Evolutionary conservation across 2,113 vertebrate species (phyloP), one percentile per base, ranked within the genome.

Genomic region (Choloepus hoffmanni): DNA sequence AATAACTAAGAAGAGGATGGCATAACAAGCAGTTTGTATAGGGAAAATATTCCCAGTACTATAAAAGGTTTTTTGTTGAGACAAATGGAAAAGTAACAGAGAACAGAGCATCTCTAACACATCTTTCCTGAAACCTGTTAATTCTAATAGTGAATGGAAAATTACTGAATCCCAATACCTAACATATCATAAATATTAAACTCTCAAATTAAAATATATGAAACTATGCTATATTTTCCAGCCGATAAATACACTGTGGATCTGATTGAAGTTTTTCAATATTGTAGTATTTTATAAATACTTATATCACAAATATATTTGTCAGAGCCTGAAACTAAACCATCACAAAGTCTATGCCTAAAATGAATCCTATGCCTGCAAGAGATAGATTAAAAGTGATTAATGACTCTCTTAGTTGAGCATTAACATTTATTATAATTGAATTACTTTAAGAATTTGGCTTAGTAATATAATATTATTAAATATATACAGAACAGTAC

Each of bases 371-470:
- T 90, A 14, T 92, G 96, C 67, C 95, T 97, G 92, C 45, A 89
- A 76, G 36, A 81, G 28, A 84, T 72, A 95, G 87, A 96, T 95
- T 76, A 92, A 85, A 97, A 87, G 50, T 97, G 95, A 97, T 97
- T 94, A 97, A 97, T 95, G 89, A 89, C 53, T 89, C 73, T 74
- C 68, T 96, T 92, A 85, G 60, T 77, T 95, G 60, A 89, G 40
- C 60, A 88, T 95, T 96, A 96, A 95, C 94, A 92, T 97, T 97
- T 95, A 60, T 63, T 87, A n/a, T 97, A 96, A 96, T 96, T 97
- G 86, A 97, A 94, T 97, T 95, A 85, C 74, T 93, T 96, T 77
- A 96, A 94, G 62, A 95, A 95, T 91, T 83, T 97, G 78, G 53
- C 63, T 43, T n/a, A 87, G 67, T 91, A 63, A 78, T 85, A 19